These are phyloP conservation scores for Microtus oregoni DNA, from an alignment of 2,113 vertebrate species.

Conservation along the genomic window DNA sequence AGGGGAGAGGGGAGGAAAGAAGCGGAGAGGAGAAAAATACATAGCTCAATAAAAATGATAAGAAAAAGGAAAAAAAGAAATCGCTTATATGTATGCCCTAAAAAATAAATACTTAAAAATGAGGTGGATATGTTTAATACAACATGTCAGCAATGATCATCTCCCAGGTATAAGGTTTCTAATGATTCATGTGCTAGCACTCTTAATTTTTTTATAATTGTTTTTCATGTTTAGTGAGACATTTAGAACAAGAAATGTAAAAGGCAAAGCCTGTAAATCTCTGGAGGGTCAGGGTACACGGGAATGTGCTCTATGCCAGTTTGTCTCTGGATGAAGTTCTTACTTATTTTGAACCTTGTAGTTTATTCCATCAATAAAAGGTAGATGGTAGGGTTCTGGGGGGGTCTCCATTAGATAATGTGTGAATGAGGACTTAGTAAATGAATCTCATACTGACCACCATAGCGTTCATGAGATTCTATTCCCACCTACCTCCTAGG, in stretches of 20 bases:
- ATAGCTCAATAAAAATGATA: too few relatives aligned
- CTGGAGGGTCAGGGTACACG: neutral
- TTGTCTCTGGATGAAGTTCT: neutral
- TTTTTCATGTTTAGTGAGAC: neutral
- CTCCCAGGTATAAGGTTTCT: neutral
- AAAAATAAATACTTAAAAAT: neutral
- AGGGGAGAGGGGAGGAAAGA: too few relatives aligned
- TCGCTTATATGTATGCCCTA: too few relatives aligned
- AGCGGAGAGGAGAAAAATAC: too few relatives aligned
- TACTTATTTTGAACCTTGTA: neutral
- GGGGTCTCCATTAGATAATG: neutral
- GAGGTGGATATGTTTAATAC: neutral
- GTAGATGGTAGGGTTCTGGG: neutral
- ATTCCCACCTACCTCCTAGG: neutral
- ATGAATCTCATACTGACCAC: neutral
- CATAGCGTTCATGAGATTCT: neutral
- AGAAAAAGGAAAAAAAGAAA: too few relatives aligned
- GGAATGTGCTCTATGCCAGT: neutral
- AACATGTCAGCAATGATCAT: neutral
- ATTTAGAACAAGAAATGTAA: neutral
- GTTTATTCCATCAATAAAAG: neutral
- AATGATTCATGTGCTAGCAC: neutral
- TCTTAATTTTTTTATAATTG: neutral
- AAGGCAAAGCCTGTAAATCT: constrained; percentile 2
- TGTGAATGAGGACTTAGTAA: neutral